These are phyloP conservation scores for Troides aeacus DNA, from an alignment of 2,888 invertebrate species.

Conservation along the genomic window DNA sequence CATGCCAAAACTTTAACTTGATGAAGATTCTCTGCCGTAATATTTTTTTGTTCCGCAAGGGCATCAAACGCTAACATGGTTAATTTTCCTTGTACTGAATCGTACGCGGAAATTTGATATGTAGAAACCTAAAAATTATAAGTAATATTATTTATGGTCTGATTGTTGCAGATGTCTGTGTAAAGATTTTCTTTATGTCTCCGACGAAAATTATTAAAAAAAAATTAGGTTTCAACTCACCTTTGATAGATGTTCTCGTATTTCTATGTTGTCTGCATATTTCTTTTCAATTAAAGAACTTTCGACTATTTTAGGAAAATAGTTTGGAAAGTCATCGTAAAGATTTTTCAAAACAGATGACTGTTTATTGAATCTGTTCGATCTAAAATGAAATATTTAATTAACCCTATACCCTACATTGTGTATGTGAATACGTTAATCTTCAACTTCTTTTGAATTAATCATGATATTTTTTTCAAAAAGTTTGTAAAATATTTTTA, in stretches of 20 bases:
- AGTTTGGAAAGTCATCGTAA: conserved; percentile 6
- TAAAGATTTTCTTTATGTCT: no score
- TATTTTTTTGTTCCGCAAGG: background rate
- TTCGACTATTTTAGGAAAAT: conserved; percentile 14
- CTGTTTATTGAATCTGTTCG: no score
- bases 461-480: no score
- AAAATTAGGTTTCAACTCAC: background rate
- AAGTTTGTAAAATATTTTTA: no score
- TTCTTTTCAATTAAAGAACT: conserved; percentile 1
- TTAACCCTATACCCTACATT: no score
- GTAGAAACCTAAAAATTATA: conserved; percentile 10
- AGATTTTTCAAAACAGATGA: background rate
- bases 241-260: background rate
- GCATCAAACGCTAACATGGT: conserved; percentile 12
- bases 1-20: conserved; percentile 17
- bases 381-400: no score
- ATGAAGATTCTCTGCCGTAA: conserved; percentile 13
- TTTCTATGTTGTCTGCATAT: background rate
- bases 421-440: no score
- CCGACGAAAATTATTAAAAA: background rate
- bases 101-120: conserved; percentile 12
- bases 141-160: no score
- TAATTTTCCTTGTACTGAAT: conserved; percentile 13
- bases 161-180: no score
- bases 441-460: no score